Percentiles rank a stretch among this genome's conserved stretches.
Conservation (phyloP, 2,797 vertebrate genomes). For the Muraenolepis orangiensis region DNA sequence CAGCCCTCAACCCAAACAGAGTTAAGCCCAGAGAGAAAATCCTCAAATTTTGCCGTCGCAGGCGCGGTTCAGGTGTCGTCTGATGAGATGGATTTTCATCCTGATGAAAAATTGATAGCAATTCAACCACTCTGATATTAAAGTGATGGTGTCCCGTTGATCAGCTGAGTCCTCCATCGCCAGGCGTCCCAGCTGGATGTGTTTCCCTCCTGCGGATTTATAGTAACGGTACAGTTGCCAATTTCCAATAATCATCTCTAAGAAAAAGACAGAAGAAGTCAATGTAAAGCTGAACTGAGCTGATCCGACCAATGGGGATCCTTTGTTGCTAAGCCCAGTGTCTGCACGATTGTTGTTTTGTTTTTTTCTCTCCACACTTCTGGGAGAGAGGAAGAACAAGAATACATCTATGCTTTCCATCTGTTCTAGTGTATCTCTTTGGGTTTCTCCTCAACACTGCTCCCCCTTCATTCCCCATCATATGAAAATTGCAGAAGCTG, state of each 20-base stretch:
- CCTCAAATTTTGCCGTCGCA: neutral
- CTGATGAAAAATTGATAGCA: constrained; percentile 2
- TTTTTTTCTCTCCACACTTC: neutral
- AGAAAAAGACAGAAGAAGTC: neutral
- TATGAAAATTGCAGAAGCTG: neutral
- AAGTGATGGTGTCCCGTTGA: neutral
- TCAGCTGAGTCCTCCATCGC: neutral
- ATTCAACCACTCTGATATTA: neutral
- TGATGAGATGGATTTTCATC: neutral
- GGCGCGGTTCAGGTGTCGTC: neutral
- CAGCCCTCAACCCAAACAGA: neutral
- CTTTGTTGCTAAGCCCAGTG: neutral
- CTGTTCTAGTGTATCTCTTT: neutral
- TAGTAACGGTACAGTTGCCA: neutral
- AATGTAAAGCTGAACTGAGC: neutral
- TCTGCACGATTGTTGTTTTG: neutral
- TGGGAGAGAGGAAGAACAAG: neutral
- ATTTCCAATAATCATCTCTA: neutral
- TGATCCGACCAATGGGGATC: neutral
- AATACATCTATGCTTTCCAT: neutral
- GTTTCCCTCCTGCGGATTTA: neutral
- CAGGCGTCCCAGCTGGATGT: neutral
- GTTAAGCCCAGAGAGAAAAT: neutral
- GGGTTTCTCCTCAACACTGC: neutral
- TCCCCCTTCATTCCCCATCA: neutral